Base-by-base conservation (phyloP, 2,888 invertebrate species). In the Euspilapteryx auroguttella region DNA sequence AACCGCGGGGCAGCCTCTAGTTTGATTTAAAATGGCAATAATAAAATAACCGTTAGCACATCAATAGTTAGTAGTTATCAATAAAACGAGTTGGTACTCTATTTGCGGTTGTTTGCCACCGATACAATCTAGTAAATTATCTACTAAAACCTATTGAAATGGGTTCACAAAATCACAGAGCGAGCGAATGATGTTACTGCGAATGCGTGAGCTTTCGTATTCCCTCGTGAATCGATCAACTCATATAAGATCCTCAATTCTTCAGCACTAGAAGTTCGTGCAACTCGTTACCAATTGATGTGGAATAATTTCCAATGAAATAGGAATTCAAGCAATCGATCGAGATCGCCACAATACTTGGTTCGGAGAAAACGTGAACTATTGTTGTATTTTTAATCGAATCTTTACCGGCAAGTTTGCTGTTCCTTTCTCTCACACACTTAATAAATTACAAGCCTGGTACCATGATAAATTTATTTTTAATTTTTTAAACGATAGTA, bases 41-140 rank as follows among this genome's bases (percentile, higher is more conserved):
- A n/a, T n/a, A n/a, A n/a, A n/a, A n/a, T n/a, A n/a, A n/a, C n/a
- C n/a, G n/a, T n/a, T n/a, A n/a, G n/a, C n/a, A n/a, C n/a, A n/a
- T n/a, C n/a, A n/a, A n/a, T n/a, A n/a, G n/a, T n/a, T n/a, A n/a
- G n/a, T n/a, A n/a, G n/a, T n/a, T 17, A 8, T 17, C 8, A 17
- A 8, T 5, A 17, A 17, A 6, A 8, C 17, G 17, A 17, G 5
- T 6, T 17, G 40, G 12, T 22, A 14, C 14, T 24, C 21, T 12
- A 30, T 44, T 44, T 44, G 39, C 47, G 44, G 43, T 41, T 41
- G 44, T 45, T 45, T 63, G 62, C 50, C 59, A 58, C 61, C 51
- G 41, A 41, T 48, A 41, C 42, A 49, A 55, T 51, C 43, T 40
- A 42, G 42, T 49, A 46, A 49, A 55, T 55, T 58, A 53, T 52